Evolutionary conservation across 1,140 invertebrate species (phyloP).

Genomic region (Rhizoglyphus robini): DNA sequence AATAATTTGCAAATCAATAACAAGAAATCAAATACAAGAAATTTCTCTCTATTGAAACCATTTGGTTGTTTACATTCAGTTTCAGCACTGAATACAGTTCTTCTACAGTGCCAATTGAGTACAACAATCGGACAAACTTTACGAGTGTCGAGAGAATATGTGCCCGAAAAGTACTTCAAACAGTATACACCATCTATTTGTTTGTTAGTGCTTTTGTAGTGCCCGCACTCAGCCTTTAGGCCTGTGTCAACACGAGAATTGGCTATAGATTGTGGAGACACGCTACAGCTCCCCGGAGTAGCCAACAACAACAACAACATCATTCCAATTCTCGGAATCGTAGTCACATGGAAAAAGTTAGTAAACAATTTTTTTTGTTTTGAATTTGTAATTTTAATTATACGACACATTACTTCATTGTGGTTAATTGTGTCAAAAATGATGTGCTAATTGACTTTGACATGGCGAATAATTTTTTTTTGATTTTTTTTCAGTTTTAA

Average conservation of each 20-base stretch:
- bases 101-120: slow-evolving; percentile 30
- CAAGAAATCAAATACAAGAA: too few species aligned
- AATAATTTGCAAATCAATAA: background rate
- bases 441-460: too few species aligned
- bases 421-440: too few species aligned
- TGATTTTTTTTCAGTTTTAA: too few species aligned
- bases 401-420: too few species aligned
- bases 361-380: too few species aligned
- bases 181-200: slow-evolving; percentile 36
- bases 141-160: slow-evolving; percentile 33
- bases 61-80: slow-evolving; percentile 36
- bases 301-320: slow-evolving; percentile 41
- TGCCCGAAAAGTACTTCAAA: slow-evolving; percentile 22
- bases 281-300: slow-evolving; percentile 36
- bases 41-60: slow-evolving; percentile 23
- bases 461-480: too few species aligned
- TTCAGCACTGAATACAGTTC: slow-evolving; percentile 36
- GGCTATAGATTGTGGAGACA: slow-evolving; percentile 36
- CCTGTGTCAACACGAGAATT: slow-evolving; percentile 37
- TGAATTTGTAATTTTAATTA: too few species aligned
- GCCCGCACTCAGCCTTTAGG: slow-evolving; percentile 37
- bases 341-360: slow-evolving; percentile 40
- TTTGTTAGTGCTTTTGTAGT: slow-evolving; percentile 39
- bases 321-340: slow-evolving; percentile 36
- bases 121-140: slow-evolving; percentile 30